Percentiles rank a stretch among this genome's conserved stretches.
Evolutionary conservation across 2,797 vertebrate genomes (phyloP).

Genomic region (Urosaurus nigricauda): DNA sequence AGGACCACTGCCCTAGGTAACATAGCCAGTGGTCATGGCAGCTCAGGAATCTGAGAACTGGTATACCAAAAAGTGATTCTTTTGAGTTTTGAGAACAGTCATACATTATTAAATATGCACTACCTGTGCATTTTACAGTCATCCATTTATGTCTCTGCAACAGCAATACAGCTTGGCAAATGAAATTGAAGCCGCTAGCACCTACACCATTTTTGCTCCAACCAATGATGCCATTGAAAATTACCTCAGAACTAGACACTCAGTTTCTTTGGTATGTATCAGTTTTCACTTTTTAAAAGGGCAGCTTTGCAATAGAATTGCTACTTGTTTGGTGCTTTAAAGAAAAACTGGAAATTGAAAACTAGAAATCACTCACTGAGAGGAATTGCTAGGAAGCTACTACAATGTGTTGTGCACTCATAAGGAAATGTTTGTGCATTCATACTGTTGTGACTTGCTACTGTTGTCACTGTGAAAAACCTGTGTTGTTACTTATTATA

Average conservation of each 20-base stretch:
- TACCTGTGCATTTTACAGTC: neutral
- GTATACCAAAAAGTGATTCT: too few species aligned
- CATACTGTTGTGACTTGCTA: neutral
- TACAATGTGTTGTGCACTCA: too few species aligned
- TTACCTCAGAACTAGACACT: constrained; percentile 81
- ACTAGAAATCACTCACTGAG: neutral
- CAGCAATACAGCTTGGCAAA: constrained; percentile 87
- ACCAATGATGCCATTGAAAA: constrained; percentile 83
- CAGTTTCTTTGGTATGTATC: constrained; percentile 82
- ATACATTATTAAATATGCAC: neutral
- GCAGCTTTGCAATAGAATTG: neutral
- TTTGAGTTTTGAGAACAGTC: too few species aligned
- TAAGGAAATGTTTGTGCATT: neutral
- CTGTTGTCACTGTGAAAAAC: neutral
- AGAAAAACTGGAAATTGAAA: neutral
- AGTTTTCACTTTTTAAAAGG: neutral
- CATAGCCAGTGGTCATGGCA: too few species aligned
- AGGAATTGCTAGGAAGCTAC: neutral
- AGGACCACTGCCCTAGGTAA: too few species aligned
- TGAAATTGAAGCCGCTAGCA: constrained; percentile 78
- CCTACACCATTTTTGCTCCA: constrained; percentile 92
- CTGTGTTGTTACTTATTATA: neutral
- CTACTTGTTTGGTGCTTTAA: neutral
- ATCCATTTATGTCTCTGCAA: constrained; percentile 25
- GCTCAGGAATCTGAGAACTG: too few species aligned